Percentiles rank a stretch among this genome's conserved stretches.
Conservation (phyloP, 37 sponge, comb jelly and placozoan species). For the Chondrosia reniformis region DNA sequence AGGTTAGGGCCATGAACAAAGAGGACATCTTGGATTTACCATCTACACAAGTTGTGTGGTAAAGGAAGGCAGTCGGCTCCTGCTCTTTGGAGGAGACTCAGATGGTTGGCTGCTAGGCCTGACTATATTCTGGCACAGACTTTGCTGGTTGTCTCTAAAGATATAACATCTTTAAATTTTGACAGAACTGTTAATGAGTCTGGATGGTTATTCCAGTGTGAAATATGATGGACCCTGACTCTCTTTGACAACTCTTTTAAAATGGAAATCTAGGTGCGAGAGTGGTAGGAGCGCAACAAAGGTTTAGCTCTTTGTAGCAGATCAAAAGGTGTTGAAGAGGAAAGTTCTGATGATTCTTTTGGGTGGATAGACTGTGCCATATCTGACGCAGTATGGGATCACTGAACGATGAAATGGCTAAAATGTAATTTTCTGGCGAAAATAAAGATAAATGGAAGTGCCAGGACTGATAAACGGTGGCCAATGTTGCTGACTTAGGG, state of each 20-base stretch:
- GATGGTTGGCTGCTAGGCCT: neutral
- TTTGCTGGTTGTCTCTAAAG: neutral
- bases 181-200: neutral
- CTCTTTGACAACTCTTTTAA: too few species aligned
- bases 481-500: neutral
- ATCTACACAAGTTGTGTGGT: neutral
- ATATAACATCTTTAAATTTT: neutral
- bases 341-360: too few species aligned
- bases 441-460: neutral
- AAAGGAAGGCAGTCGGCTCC: neutral
- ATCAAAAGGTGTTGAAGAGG: neutral
- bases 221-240: neutral
- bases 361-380: too few species aligned
- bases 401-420: too few species aligned
- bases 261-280: too few species aligned
- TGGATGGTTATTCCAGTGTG: constrained; percentile 1
- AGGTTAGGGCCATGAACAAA: neutral
- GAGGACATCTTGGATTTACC: neutral
- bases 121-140: neutral
- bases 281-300: too few species aligned
- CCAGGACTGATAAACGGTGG: constrained; percentile 1
- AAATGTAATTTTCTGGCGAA: too few species aligned
- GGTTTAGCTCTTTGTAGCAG: neutral
- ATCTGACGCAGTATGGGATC: too few species aligned
- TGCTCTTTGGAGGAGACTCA: neutral